These are phyloP conservation scores for Crenuchus spilurus DNA, from an alignment of 2,797 vertebrate genomes.

Conservation along the genomic window DNA sequence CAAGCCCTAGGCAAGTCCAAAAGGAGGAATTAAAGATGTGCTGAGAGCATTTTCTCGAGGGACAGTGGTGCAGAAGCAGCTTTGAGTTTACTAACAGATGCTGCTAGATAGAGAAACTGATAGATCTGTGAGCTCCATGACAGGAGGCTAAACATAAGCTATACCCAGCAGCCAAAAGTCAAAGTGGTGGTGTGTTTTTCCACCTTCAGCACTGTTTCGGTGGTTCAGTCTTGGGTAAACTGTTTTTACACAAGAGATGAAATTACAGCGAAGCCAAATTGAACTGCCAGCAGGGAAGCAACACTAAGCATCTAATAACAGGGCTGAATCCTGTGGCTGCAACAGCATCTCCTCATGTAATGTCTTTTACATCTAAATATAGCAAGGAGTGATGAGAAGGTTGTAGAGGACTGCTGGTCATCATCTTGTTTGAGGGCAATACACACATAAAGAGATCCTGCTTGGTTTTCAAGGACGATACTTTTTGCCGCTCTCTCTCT, in stretches of 20 bases:
- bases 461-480: neutral
- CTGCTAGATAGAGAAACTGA: slow-evolving; percentile 24
- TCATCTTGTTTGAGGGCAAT: neutral
- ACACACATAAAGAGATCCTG: neutral
- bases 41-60: neutral
- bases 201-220: neutral
- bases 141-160: neutral
- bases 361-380: neutral
- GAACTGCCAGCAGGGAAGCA: neutral
- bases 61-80: neutral
- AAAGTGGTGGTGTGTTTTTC: neutral
- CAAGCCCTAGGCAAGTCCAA: slow-evolving; percentile 4
- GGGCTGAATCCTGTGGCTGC: neutral
- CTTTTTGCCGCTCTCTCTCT: neutral
- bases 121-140: slow-evolving; percentile 27
- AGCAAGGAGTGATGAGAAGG: neutral
- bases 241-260: neutral
- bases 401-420: neutral
- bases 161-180: slow-evolving; percentile 3
- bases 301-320: neutral
- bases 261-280: neutral
- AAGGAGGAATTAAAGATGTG: slow-evolving; percentile 19
- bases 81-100: slow-evolving; percentile 11
- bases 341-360: neutral
- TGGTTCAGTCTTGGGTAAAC: neutral